phyloP scores from a whole-genome alignment of 2,113 vertebrate species.

The Poecilia latipinna region DNA sequence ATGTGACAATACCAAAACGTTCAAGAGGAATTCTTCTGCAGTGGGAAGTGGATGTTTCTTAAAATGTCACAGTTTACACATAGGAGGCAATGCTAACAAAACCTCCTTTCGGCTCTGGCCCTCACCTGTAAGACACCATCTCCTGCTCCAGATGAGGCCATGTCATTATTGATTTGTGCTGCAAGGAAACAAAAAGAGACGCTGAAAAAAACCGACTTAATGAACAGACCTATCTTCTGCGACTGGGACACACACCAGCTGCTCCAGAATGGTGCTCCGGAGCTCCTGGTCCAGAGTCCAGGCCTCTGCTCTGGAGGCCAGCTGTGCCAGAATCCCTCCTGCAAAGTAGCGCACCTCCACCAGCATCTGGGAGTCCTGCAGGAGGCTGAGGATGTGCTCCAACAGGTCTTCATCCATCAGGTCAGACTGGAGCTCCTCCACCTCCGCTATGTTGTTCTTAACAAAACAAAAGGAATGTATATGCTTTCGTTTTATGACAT shows the following conservation, averaged over 20 bases:
- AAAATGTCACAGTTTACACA: no score
- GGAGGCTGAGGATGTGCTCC: slow-evolving; percentile 87
- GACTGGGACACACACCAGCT: slow-evolving; percentile 80
- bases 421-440: slow-evolving; percentile 87
- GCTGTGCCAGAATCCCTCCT: slow-evolving; percentile 91
- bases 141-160: slow-evolving; percentile 91
- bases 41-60: no score
- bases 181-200: slow-evolving; percentile 42
- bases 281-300: slow-evolving; percentile 87
- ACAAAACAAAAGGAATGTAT: neutral
- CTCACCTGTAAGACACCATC: slow-evolving; percentile 94
- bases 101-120: neutral
- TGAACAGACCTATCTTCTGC: neutral
- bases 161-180: slow-evolving; percentile 91
- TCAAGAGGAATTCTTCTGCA: neutral
- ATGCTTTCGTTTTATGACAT: neutral
- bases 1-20: neutral
- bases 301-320: slow-evolving; percentile 86
- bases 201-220: neutral
- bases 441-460: slow-evolving; percentile 95
- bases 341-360: slow-evolving; percentile 90
- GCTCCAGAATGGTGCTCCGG: slow-evolving; percentile 81
- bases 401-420: slow-evolving; percentile 92
- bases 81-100: neutral
- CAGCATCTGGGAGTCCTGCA: slow-evolving; percentile 87